Conservation (phyloP, 2,113 vertebrate species). For the Rhagologus leucostigma region DNA sequence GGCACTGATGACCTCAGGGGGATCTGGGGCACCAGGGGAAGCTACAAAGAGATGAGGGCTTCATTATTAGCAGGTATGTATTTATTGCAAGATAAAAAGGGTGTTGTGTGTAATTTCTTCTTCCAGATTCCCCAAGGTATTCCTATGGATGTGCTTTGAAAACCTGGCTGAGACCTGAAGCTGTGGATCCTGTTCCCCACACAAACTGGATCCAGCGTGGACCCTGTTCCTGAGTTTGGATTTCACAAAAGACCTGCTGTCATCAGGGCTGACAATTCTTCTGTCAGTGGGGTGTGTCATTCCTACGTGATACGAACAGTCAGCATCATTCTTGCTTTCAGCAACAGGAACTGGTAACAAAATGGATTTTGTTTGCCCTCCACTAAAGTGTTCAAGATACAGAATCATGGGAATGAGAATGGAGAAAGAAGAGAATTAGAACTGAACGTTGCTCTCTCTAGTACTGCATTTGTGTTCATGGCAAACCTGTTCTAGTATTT, state of each 20-base stretch:
- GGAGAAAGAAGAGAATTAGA: not conserved
- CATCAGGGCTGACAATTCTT: not conserved
- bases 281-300: not conserved
- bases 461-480: not conserved
- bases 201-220: not conserved
- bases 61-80: not conserved
- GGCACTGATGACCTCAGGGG: conserved; percentile 77
- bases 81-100: not conserved
- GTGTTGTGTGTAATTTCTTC: not conserved
- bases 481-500: not conserved
- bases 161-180: not conserved
- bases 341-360: not conserved
- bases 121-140: not conserved
- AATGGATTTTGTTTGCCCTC: not conserved
- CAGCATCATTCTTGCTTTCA: not conserved
- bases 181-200: not conserved
- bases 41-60: conserved; percentile 52
- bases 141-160: not conserved
- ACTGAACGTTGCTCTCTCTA: not conserved
- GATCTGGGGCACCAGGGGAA: conserved; percentile 78
- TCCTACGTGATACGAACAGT: not conserved
- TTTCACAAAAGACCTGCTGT: not conserved
- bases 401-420: not conserved
- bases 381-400: not conserved
- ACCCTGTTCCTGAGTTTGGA: not conserved